A percentile compares a stretch with the other conserved stretches of the same genome.
These are phyloP conservation scores for Psettodes erumei DNA, from an alignment of 2,113 vertebrate genomes.

Conservation along the genomic window DNA sequence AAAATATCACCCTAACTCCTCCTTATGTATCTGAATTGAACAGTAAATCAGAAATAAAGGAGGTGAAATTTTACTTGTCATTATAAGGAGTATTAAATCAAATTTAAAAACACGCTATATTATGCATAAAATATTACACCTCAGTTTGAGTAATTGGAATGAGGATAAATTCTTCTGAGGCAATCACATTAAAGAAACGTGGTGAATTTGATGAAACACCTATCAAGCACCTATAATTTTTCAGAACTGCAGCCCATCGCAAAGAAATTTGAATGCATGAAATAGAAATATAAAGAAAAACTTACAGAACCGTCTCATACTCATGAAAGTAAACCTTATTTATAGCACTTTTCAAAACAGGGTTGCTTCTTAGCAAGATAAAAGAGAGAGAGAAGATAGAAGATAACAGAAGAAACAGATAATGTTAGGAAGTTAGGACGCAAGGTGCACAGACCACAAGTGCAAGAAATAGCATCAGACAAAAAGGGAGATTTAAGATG, in stretches of 20 bases:
- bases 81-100: background rate
- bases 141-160: background rate
- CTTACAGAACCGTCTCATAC: background rate
- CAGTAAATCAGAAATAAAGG: background rate
- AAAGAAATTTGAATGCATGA: background rate
- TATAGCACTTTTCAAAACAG: background rate
- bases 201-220: conserved; percentile 21
- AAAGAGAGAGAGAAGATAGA: background rate
- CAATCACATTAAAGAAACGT: conserved; percentile 20
- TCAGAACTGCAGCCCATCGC: conserved; percentile 4
- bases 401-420: background rate
- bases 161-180: background rate
- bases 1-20: background rate
- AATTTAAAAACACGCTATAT: background rate
- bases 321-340: background rate
- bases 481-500: background rate
- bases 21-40: background rate
- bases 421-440: background rate
- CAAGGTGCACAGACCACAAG: background rate
- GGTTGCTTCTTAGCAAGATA: background rate
- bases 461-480: conserved; percentile 2
- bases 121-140: conserved; percentile 15
- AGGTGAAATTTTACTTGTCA: background rate
- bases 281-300: background rate
- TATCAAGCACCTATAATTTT: conserved; percentile 1